These are phyloP conservation scores for Ciconia boyciana DNA, from an alignment of 2,113 vertebrate species.

Conservation along the genomic window DNA sequence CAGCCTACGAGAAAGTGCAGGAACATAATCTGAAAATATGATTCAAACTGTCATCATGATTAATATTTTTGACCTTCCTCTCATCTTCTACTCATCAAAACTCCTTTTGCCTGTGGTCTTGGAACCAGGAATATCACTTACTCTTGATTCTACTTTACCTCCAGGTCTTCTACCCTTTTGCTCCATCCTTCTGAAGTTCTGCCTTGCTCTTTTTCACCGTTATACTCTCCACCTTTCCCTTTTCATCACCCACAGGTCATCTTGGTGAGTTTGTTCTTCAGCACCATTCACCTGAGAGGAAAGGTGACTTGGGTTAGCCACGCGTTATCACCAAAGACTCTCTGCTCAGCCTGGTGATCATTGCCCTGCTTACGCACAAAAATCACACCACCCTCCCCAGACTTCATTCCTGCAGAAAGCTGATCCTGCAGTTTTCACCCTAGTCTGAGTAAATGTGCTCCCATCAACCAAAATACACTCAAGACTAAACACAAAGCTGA, in stretches of 20 bases:
- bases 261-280: background rate
- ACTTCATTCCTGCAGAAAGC: background rate
- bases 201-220: background rate
- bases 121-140: background rate
- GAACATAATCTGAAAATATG: background rate
- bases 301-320: background rate
- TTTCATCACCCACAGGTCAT: background rate
- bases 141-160: background rate
- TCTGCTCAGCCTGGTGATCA: background rate
- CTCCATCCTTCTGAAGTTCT: background rate
- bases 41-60: slow-evolving; percentile 9
- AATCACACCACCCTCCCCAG: background rate
- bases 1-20: background rate
- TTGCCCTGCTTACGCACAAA: background rate
- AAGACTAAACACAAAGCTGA: background rate
- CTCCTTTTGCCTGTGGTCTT: background rate
- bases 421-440: background rate
- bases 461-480: background rate
- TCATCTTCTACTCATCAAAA: background rate
- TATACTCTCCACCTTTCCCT: background rate
- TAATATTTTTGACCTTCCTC: slow-evolving; percentile 19
- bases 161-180: background rate
- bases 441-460: background rate
- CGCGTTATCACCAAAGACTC: background rate
- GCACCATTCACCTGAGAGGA: background rate